Evolutionary conservation across 2,113 vertebrate species (phyloP).

Genomic region (Aspidoscelis tigris): DNA sequence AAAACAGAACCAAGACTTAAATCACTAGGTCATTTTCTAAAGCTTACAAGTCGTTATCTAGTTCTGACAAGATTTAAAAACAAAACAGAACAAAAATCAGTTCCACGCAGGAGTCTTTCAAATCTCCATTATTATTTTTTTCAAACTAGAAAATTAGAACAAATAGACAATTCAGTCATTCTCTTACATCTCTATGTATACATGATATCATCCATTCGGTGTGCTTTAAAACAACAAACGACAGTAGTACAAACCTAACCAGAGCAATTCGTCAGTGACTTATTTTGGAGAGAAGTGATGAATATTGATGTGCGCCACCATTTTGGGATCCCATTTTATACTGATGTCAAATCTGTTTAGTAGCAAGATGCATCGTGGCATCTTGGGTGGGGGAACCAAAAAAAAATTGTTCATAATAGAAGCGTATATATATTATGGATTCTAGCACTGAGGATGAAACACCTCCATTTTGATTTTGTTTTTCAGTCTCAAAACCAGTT

Average conservation of each 20-base stretch:
- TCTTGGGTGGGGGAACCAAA: too few relatives aligned
- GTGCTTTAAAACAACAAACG: conserved; percentile 4
- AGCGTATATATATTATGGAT: too few relatives aligned
- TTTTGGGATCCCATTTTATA: too few relatives aligned
- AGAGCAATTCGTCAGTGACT: neutral
- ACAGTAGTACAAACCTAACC: neutral
- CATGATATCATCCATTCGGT: neutral
- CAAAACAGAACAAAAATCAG: too few relatives aligned
- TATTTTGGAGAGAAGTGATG: neutral
- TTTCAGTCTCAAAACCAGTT: too few relatives aligned
- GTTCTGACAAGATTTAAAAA: neutral
- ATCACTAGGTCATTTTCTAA: neutral
- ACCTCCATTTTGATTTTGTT: too few relatives aligned
- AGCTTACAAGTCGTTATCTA: neutral
- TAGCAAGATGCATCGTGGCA: too few relatives aligned
- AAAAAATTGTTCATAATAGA: too few relatives aligned
- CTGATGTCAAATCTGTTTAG: too few relatives aligned
- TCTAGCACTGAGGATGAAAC: too few relatives aligned
- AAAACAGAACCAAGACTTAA: neutral
- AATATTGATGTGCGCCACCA: too few relatives aligned
- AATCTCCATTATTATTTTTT: neutral
- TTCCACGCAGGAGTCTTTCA: neutral
- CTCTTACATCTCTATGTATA: neutral
- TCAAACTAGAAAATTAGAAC: neutral
- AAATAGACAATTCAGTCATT: neutral